phyloP scores from a whole-genome alignment of 2,888 invertebrate genomes.

The Sminthurinus aureus region DNA sequence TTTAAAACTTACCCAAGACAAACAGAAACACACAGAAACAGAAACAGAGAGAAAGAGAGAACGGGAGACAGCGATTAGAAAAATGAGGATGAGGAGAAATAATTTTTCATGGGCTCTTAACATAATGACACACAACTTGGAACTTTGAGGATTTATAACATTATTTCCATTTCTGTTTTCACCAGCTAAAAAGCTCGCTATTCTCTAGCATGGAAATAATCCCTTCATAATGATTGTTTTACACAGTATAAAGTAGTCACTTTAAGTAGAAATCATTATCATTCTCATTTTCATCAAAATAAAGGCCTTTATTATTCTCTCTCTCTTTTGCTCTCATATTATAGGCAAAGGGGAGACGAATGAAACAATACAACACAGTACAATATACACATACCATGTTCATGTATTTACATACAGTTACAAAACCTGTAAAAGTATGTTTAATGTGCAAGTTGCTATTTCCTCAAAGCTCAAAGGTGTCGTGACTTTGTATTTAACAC shows the following conservation, averaged over 20 bases:
- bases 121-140: not conserved
- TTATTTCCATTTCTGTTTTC: not conserved
- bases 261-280: not conserved
- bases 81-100: not conserved
- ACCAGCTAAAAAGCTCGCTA: no score
- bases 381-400: no score
- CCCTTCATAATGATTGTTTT: not conserved
- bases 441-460: not conserved
- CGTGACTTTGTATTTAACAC: not conserved
- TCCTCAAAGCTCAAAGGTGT: not conserved
- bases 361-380: no score
- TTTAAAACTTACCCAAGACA: not conserved
- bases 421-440: not conserved
- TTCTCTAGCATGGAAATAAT: not conserved
- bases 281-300: not conserved
- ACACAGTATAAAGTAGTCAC: not conserved
- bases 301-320: no score
- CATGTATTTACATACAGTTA: not conserved
- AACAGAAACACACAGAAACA: not conserved
- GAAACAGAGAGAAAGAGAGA: not conserved
- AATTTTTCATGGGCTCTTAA: conserved; percentile 11
- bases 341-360: no score
- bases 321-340: no score
- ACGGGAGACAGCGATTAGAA: not conserved
- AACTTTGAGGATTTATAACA: not conserved